These are phyloP conservation scores for Gulo gulo DNA, from an alignment of 2,113 vertebrate species.

Conservation along the genomic window DNA sequence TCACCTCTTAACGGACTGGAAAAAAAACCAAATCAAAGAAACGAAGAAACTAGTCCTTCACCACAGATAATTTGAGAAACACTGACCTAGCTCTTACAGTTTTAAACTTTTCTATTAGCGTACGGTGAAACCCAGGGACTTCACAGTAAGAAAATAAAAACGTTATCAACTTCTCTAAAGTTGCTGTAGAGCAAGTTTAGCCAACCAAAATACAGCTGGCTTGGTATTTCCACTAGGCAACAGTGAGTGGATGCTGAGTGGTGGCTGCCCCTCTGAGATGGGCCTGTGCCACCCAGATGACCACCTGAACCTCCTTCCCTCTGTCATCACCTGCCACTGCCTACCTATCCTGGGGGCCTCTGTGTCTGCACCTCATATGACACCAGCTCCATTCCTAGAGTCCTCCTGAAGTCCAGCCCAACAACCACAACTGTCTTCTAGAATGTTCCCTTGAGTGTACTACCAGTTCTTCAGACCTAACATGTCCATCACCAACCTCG, in stretches of 20 bases:
- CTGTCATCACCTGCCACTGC: fast-evolving
- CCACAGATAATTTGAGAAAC: not conserved
- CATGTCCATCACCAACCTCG: not conserved
- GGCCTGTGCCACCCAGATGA: fast-evolving
- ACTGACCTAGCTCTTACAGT: not conserved
- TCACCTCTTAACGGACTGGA: too few relatives aligned
- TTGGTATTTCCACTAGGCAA: not conserved
- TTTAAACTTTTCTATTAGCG: not conserved
- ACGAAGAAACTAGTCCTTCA: not conserved
- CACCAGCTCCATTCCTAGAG: not conserved
- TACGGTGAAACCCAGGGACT: not conserved
- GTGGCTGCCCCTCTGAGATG: fast-evolving
- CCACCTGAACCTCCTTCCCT: not conserved
- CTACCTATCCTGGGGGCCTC: not conserved
- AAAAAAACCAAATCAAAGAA: not conserved
- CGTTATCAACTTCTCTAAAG: not conserved
- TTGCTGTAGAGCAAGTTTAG: not conserved
- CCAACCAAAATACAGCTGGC: not conserved
- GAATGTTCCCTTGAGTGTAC: not conserved
- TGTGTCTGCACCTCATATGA: not conserved
- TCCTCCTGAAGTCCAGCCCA: not conserved
- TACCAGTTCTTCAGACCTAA: not conserved
- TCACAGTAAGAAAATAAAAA: not conserved
- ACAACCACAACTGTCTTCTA: not conserved
- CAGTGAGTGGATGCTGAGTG: fast-evolving